Conservation (phyloP, 2,113 vertebrate species). For the Ellobius talpinus region DNA sequence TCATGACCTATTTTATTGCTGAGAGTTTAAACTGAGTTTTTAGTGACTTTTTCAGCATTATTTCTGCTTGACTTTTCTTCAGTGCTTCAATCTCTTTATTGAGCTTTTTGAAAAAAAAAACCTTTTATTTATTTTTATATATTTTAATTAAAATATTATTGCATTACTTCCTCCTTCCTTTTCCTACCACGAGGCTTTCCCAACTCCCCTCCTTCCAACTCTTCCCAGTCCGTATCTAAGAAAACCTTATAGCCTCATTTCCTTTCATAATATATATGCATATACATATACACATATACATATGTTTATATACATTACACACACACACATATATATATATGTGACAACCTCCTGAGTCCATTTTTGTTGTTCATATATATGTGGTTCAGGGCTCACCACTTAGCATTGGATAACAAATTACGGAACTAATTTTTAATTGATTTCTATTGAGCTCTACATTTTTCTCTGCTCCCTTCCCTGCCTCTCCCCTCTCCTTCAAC, state of each 20-base stretch:
- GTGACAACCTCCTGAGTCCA: not conserved
- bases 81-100: not conserved
- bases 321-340: not conserved
- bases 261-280: not conserved
- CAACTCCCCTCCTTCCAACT: not conserved
- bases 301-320: too few species aligned
- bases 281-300: too few species aligned
- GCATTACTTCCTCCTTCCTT: not conserved
- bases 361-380: not conserved
- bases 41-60: not conserved
- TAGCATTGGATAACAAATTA: not conserved
- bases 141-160: not conserved
- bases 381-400: not conserved
- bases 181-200: not conserved
- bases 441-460: too few species aligned
- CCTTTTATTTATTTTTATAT: not conserved
- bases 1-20: not conserved
- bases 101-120: not conserved
- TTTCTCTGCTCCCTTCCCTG: too few species aligned
- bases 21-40: not conserved
- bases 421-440: too few species aligned
- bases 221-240: fast-evolving
- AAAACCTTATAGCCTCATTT: not conserved
- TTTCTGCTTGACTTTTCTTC: not conserved
- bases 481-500: too few species aligned